A percentile compares a stretch with the other conserved stretches of the same genome.
Conservation (phyloP, 2,113 vertebrate genomes). For the Onychostruthus taczanowskii region DNA sequence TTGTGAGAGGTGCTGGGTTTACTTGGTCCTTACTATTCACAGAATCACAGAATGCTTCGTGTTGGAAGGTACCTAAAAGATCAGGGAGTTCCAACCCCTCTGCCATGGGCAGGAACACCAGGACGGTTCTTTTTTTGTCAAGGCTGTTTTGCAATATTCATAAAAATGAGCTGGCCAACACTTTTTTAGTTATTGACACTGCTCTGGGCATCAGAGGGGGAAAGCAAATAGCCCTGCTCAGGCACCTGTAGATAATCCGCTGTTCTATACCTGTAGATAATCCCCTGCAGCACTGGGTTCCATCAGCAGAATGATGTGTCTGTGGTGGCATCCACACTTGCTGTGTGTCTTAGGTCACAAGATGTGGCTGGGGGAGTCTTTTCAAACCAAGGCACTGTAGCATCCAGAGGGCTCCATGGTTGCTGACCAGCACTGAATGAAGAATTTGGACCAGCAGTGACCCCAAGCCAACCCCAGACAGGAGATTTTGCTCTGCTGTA, state of each 20-base stretch:
- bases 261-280: background rate
- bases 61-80: too few relatives aligned
- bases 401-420: background rate
- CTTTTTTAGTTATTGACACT: background rate
- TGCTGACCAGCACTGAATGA: background rate
- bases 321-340: background rate
- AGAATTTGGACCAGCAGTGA: background rate
- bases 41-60: background rate
- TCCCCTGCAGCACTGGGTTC: background rate
- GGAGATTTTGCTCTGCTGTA: background rate
- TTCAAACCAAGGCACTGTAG: background rate
- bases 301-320: background rate
- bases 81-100: background rate
- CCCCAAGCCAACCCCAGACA: fast-evolving
- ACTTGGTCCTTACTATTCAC: background rate
- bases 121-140: fast-evolving
- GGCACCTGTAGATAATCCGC: background rate
- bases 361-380: background rate
- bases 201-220: background rate
- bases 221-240: background rate
- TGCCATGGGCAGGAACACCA: background rate
- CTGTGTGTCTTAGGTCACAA: background rate
- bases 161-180: background rate
- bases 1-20: background rate
- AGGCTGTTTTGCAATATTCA: background rate